Evolutionary conservation across 2,113 vertebrate species (phyloP).

Genomic region (Hippolais icterina): DNA sequence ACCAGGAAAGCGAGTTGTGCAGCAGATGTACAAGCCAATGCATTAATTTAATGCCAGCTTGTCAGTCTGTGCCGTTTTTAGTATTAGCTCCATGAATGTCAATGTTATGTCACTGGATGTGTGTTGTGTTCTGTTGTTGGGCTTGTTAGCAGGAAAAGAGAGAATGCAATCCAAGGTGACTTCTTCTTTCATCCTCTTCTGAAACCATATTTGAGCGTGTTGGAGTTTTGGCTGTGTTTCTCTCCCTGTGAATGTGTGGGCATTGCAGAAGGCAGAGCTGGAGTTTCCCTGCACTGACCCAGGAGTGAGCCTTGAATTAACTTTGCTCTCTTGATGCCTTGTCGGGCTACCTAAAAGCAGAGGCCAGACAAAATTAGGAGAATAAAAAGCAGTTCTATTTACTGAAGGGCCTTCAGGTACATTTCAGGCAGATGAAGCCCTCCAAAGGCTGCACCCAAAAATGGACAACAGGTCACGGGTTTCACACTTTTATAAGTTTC

Average conservation of each 20-base stretch:
- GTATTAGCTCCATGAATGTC: not conserved
- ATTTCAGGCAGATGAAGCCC: accelerated
- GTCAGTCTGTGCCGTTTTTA: not conserved
- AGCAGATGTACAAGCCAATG: not conserved
- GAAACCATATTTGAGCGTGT: not conserved
- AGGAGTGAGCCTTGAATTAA: not conserved
- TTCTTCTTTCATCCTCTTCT: not conserved
- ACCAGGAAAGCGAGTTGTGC: not conserved
- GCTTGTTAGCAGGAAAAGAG: not conserved
- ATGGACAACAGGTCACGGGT: accelerated
- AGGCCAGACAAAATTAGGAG: not conserved
- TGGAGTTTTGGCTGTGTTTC: not conserved
- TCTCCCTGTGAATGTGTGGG: not conserved
- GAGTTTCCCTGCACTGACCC: not conserved
- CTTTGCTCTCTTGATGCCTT: not conserved
- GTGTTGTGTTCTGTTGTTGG: not conserved
- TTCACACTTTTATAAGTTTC: not conserved
- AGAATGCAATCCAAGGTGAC: not conserved
- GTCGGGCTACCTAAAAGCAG: not conserved
- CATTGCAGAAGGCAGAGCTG: not conserved
- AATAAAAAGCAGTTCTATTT: not conserved
- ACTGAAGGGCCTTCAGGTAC: not conserved
- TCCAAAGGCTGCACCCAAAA: not conserved
- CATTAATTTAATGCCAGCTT: not conserved
- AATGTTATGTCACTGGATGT: not conserved